Base-by-base conservation (phyloP, 2,797 vertebrate species). In the Hozukius guyotensis region DNA sequence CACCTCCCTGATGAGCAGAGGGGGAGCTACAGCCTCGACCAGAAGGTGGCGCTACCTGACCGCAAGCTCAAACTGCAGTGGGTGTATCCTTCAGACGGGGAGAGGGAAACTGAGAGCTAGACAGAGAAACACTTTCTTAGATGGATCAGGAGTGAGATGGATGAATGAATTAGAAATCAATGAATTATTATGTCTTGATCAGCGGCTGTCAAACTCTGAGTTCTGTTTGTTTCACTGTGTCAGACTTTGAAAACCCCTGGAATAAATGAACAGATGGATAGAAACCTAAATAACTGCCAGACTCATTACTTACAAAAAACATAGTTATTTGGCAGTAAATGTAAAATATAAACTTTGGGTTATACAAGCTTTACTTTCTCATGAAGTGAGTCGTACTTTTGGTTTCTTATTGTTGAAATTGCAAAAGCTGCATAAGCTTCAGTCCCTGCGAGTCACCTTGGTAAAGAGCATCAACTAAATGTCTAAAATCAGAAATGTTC, bases 1-100 rank as follows among this genome's bases (percentile, higher is more conserved):
- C 95, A 97, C 71, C 72, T 98, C 80, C 97, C 97, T 0, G 96
- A 97, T 3, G 83, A 95, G 4, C 83, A 95, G 89, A 96, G 82
- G 25, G 95, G 95, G 49, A 92, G 89, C 56, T 98, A 97, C 94
- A 97, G 85, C 90, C 90, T 98, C 46, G 97, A 98, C 77, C 86
- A 94, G 0, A 97, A 97, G 88, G 89, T 91, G 6, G 96, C 96
- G 32, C 92, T 96, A 62, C 96, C 97, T 0, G 90, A 96, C 25
- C 89, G 84, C 87, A 96, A 97, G 13, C 94, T 98, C 52, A 97
- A 97, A 56, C 95, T 98, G 84, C 96, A 97, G 85, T 98, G 97
- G 97, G 97, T 97, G 97, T 98, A 98, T 98, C 97, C 97, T 97
- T 94, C 65, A 73, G n/a, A 63, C 24, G 1, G 22, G 12, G 1